A percentile compares a stretch with the other conserved stretches of the same genome.
Conservation (phyloP, 1,140 invertebrate species). For the Penaeus japonicus region DNA sequence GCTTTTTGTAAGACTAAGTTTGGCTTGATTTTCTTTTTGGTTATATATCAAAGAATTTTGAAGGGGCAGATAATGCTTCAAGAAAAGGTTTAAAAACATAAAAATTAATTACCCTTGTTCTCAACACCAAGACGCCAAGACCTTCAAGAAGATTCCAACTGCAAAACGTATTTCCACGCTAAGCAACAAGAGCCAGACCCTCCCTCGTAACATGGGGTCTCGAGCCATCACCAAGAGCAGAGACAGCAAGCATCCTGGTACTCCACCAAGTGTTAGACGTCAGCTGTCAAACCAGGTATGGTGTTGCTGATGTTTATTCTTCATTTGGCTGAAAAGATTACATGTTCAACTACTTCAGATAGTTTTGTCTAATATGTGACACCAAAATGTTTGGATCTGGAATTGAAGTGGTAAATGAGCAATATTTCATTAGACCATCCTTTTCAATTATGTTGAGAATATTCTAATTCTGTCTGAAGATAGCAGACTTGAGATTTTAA, state of each 20-base stretch:
- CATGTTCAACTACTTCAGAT: not conserved
- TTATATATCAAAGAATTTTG: not conserved
- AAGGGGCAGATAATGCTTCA: not conserved
- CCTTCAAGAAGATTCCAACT: slow-evolving; percentile 43
- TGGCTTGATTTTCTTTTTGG: too few relatives aligned
- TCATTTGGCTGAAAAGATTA: not conserved
- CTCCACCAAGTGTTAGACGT: slow-evolving; percentile 24
- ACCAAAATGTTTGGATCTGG: too few relatives aligned
- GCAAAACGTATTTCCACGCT: slow-evolving; percentile 14
- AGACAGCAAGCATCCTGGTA: slow-evolving; percentile 24
- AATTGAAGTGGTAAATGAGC: too few relatives aligned
- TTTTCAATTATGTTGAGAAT: too few relatives aligned
- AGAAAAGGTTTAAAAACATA: not conserved
- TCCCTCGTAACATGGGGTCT: slow-evolving; percentile 47
- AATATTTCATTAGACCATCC: too few relatives aligned
- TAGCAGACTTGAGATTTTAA: too few relatives aligned
- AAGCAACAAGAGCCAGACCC: slow-evolving; percentile 46
- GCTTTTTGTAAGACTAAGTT: too few relatives aligned
- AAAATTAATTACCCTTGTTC: not conserved
- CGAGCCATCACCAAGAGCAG: not conserved
- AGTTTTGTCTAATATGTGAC: too few relatives aligned
- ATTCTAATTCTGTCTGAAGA: too few relatives aligned
- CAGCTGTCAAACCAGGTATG: slow-evolving; percentile 22
- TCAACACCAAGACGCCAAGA: slow-evolving; percentile 39
- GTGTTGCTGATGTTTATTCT: not conserved